A percentile compares a stretch with the other conserved stretches of the same genome.
These are phyloP conservation scores for Morus bassanus DNA, from an alignment of 2,797 vertebrate genomes.

Conservation along the genomic window DNA sequence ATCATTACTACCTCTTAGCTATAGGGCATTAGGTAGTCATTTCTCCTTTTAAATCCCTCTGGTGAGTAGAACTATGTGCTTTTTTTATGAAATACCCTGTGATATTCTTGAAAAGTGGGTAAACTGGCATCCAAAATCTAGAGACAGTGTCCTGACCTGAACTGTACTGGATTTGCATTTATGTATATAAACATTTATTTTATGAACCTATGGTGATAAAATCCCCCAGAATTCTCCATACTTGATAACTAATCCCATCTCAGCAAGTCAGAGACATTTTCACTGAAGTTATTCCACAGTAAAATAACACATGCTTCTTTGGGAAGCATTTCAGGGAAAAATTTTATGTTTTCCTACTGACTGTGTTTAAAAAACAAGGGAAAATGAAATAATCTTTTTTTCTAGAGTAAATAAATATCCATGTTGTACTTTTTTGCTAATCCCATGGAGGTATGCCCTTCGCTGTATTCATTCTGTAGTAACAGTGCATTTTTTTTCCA, in stretches of 20 bases:
- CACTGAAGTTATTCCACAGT: not conserved
- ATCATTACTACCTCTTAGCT: not conserved
- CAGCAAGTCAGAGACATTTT: not conserved
- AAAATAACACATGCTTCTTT: not conserved
- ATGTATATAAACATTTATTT: not conserved
- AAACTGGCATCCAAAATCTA: not conserved
- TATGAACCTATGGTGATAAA: not conserved
- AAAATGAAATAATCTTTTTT: not conserved
- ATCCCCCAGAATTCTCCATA: not conserved
- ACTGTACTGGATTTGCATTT: not conserved
- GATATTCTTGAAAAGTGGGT: not conserved
- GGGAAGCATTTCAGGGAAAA: not conserved
- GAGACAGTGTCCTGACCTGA: not conserved
- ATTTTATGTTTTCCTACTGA: not conserved
- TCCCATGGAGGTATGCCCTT: not conserved
- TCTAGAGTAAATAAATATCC: not conserved
- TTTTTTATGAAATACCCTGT: not conserved
- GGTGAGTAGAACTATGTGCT: not conserved
- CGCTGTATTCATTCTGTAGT: not conserved
- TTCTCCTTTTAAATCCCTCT: not conserved
- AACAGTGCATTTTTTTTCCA: conserved; percentile 38
- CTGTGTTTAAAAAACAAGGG: not conserved
- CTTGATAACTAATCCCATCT: not conserved
- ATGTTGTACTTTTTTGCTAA: not conserved
- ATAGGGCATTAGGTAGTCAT: not conserved